These are phyloP conservation scores for Carduelis carduelis DNA, from an alignment of 2,797 vertebrate species.

Conservation along the genomic window DNA sequence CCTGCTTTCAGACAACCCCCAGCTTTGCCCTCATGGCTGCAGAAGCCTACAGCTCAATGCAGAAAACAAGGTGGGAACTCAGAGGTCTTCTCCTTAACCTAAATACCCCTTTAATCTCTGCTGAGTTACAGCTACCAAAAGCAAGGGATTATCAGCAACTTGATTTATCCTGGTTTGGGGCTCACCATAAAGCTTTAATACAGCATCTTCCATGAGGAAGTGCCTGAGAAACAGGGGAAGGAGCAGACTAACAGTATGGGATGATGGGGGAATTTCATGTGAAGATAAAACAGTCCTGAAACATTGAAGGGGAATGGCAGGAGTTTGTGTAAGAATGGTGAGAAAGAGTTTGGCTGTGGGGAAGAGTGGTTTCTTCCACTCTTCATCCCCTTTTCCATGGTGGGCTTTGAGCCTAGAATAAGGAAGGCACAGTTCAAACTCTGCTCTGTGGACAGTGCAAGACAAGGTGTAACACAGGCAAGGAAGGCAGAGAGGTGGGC, in stretches of 20 bases:
- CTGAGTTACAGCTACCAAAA: neutral
- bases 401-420: neutral
- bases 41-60: neutral
- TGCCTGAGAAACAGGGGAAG: neutral
- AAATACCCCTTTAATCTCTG: neutral
- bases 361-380: neutral
- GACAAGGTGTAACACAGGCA: rapidly evolving
- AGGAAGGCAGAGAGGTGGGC: neutral
- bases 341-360: neutral
- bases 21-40: neutral
- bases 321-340: neutral
- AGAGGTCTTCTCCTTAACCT: neutral
- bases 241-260: neutral
- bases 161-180: neutral
- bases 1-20: neutral
- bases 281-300: neutral
- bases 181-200: neutral
- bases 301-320: neutral
- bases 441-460: no score
- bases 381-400: neutral
- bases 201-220: neutral
- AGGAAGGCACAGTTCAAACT: rapidly evolving
- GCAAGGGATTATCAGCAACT: neutral
- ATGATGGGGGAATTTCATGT: neutral
- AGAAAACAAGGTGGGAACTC: neutral